phyloP scores from a whole-genome alignment of 2,888 invertebrate species.

The Tipula unca region DNA sequence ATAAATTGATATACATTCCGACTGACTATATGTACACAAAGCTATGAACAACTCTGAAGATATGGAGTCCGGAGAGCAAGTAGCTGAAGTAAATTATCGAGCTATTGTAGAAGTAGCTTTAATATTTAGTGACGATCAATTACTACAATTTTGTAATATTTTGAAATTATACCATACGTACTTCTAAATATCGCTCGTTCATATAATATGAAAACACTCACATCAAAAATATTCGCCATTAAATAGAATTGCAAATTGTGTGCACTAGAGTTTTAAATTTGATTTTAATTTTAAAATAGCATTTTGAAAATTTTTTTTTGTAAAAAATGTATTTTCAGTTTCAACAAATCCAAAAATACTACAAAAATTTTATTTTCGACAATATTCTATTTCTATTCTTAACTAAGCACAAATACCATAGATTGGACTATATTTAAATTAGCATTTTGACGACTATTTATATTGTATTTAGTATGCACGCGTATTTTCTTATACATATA shows the following conservation, averaged over 20 bases:
- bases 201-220: too few relatives aligned
- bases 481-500: not conserved
- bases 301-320: not conserved
- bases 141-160: too few relatives aligned
- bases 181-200: too few relatives aligned
- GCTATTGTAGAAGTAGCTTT: too few relatives aligned
- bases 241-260: not conserved
- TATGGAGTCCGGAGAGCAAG: too few relatives aligned
- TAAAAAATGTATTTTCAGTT: not conserved
- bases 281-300: not conserved
- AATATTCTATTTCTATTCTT: conserved; percentile 1
- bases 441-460: not conserved
- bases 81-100: too few relatives aligned
- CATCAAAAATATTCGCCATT: not conserved
- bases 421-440: not conserved
- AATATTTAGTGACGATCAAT: too few relatives aligned
- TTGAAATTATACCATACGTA: too few relatives aligned
- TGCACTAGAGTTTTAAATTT: not conserved
- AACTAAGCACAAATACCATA: not conserved
- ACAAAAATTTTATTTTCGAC: not conserved
- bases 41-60: too few relatives aligned
- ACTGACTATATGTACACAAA: too few relatives aligned
- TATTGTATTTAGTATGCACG: not conserved
- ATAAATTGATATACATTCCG: too few relatives aligned
- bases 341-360: not conserved